Percentiles rank a stretch among this genome's conserved stretches.
Evolutionary conservation across 2,113 vertebrate species (phyloP).

Genomic region (Entelurus aequoreus): DNA sequence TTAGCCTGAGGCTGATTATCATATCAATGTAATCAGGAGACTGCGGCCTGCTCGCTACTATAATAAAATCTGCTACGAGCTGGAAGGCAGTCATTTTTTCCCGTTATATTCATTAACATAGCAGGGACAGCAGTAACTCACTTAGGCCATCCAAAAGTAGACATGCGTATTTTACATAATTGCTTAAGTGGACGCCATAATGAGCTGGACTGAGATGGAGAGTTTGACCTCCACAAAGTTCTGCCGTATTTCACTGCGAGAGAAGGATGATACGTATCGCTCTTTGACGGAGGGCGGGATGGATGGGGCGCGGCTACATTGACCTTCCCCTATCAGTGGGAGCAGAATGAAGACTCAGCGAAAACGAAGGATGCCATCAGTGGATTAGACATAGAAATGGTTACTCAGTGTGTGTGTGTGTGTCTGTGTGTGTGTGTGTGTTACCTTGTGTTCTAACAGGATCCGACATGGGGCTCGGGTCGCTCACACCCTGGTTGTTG

Average conservation of each 20-base stretch:
- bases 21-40: constrained; percentile 55
- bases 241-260: constrained; percentile 22
- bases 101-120: constrained; percentile 67
- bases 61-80: constrained; percentile 65
- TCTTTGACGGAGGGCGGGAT: constrained; percentile 5
- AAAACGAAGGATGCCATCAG: background rate
- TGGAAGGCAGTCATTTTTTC: constrained; percentile 48
- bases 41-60: constrained; percentile 35
- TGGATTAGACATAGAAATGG: background rate
- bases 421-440: no score
- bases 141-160: constrained; percentile 62
- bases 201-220: constrained; percentile 40
- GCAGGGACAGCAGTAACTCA: constrained; percentile 55
- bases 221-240: constrained; percentile 48
- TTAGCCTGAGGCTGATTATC: constrained; percentile 40
- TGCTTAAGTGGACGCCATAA: constrained; percentile 56
- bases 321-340: constrained; percentile 8
- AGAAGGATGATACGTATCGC: constrained; percentile 25
- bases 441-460: constrained; percentile 97
- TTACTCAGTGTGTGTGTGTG: background rate
- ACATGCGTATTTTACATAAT: constrained; percentile 64
- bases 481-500: constrained; percentile 92
- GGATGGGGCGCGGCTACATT: background rate
- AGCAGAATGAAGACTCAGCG: constrained; percentile 4
- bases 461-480: constrained; percentile 94